These are phyloP conservation scores for Drosophila birchii DNA, from an alignment of 2,888 invertebrate genomes.

Conservation along the genomic window DNA sequence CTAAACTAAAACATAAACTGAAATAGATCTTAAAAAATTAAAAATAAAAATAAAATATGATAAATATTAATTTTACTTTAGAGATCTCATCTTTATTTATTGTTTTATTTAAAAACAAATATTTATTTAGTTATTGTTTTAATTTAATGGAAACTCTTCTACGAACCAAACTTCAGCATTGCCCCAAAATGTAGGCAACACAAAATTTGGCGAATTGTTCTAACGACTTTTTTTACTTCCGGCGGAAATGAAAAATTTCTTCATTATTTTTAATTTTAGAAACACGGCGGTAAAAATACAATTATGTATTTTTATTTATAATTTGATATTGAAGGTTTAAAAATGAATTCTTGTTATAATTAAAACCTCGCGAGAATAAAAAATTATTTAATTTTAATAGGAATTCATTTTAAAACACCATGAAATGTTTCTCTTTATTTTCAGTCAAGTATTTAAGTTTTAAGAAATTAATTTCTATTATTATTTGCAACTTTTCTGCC, in stretches of 20 bases:
- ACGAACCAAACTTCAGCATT: not conserved
- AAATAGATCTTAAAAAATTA: too few relatives aligned
- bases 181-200: not conserved
- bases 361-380: too few relatives aligned
- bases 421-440: not conserved
- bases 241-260: not conserved
- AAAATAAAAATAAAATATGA: not conserved
- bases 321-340: not conserved
- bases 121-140: not conserved
- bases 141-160: not conserved
- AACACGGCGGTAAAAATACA: not conserved
- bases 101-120: not conserved
- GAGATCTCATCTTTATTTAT: not conserved
- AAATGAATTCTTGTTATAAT: too few relatives aligned
- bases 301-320: not conserved
- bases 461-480: not conserved
- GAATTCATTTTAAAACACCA: not conserved
- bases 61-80: not conserved
- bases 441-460: not conserved
- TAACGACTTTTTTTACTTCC: not conserved
- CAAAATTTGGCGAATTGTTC: not conserved
- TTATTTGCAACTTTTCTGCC: not conserved
- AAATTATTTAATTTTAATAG: too few relatives aligned
- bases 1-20: too few relatives aligned
- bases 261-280: not conserved